Evolutionary conservation across 2,888 invertebrate genomes (phyloP), one percentile per base, ranked within the genome.

Genomic region (Leptinotarsa rubiginosa): DNA sequence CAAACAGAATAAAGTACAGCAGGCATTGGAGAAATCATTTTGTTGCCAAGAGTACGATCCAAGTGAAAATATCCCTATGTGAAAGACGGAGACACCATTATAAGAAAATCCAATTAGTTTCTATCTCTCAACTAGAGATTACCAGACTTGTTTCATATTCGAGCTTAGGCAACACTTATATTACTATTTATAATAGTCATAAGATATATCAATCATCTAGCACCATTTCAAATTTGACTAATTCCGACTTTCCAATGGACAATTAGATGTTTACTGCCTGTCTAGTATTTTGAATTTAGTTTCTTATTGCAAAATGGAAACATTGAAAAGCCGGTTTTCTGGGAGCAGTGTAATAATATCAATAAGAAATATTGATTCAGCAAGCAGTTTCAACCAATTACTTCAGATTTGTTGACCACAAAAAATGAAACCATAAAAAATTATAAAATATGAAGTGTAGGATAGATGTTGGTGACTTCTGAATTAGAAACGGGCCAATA

Each of bases 171-270:
- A 79, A 78, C 78, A 74, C 69, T 73, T 78, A 76, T 73, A 82
- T 41, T 41, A 41, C 41, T 41, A 41, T 41, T 81, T 78, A 81
- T 81, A 79, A 81, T 78, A 76, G 72, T 78, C 78, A 78, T 78
- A 78, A 76, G 78, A 79, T 74, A 54, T 75, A 75, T 73, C 70
- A 73, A 69, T 75, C 75, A 77, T 70, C 75, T 76, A 79, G 74
- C 76, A 79, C 73, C 76, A 77, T 77, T 77, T 75, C 72, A 76
- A 72, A 79, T 78, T 77, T 75, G 77, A 78, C 76, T 77, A 77
- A 73, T 56, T 56, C 2, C 56, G 59, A 64, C 52, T 54, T 73
- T 67, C 18, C 52, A 52, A 67, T 52, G 31, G 15, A 1, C 67
- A 49, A 16, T 49, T 31, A 16, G 5, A n/a, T 31, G 31, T 41